Conservation (phyloP, 1,140 invertebrate genomes). For the Vollenhovia emeryi region DNA sequence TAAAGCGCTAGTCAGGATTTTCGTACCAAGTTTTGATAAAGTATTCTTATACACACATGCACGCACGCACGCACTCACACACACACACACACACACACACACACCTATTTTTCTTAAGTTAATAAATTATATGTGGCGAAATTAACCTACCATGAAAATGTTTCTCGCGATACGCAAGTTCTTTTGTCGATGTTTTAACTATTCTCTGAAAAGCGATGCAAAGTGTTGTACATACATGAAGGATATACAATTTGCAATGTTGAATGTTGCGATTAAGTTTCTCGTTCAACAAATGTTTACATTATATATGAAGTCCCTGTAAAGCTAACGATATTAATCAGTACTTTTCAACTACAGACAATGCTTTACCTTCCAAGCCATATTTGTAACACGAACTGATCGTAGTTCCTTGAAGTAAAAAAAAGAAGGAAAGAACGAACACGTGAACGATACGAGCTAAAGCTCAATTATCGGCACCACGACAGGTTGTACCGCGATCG, state of each 20-base stretch:
- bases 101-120: not conserved
- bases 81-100: too few relatives aligned
- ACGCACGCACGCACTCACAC: too few relatives aligned
- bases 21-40: too few relatives aligned
- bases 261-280: not conserved
- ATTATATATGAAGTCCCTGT: not conserved
- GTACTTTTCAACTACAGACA: not conserved
- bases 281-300: not conserved
- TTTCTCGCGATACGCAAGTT: conserved; percentile 30
- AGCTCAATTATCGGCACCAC: not conserved
- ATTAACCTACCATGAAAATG: conserved; percentile 51
- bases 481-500: not conserved
- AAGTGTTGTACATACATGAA: not conserved
- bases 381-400: not conserved
- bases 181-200: not conserved
- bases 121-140: not conserved
- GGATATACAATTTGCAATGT: not conserved
- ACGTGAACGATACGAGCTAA: too few relatives aligned
- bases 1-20: too few relatives aligned
- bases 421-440: not conserved
- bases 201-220: conserved; percentile 27
- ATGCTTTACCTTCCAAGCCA: not conserved
- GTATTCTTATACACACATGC: too few relatives aligned
- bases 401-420: not conserved
- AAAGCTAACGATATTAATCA: not conserved